A percentile compares a stretch with the other conserved stretches of the same genome.
Conservation (phyloP, 2,797 vertebrate species). For the Cyprinodon diabolis region DNA sequence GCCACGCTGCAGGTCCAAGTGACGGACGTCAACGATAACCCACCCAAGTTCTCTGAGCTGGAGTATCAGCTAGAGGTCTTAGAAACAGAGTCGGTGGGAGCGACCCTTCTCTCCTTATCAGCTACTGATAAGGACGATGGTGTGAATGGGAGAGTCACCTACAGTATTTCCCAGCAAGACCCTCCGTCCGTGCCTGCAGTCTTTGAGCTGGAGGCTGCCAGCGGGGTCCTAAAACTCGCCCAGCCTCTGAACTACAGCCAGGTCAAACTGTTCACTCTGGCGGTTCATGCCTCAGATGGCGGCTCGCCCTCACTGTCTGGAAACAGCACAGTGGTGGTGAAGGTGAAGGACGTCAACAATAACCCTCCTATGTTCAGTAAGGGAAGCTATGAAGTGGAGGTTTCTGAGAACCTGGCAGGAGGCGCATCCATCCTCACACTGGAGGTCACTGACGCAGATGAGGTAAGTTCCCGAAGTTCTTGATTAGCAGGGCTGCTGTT, state of each 20-base stretch:
- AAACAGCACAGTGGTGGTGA: conserved; percentile 59
- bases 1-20: conserved; percentile 63
- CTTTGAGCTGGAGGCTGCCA: conserved; percentile 67
- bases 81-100: conserved; percentile 57
- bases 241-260: conserved; percentile 75
- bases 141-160: conserved; percentile 64
- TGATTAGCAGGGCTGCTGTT: too few relatives aligned
- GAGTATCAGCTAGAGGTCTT: conserved; percentile 56
- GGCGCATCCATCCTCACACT: conserved; percentile 71
- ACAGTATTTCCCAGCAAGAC: conserved; percentile 66
- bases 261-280: conserved; percentile 62
- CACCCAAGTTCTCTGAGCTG: conserved; percentile 64
- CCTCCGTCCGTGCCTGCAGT: conserved; percentile 32
- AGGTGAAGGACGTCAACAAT: conserved; percentile 78
- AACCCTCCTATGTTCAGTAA: conserved; percentile 79
- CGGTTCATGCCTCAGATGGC: conserved; percentile 75
- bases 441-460: conserved; percentile 75
- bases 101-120: conserved; percentile 47
- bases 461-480: too few relatives aligned
- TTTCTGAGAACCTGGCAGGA: conserved; percentile 76
- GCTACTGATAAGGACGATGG: conserved; percentile 77
- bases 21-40: conserved; percentile 78
- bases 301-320: conserved; percentile 66
- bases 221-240: conserved; percentile 66
- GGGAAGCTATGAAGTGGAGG: conserved; percentile 54